phyloP scores from a whole-genome alignment of 2,888 invertebrate genomes.

The Coelogynopora nodosa region DNA sequence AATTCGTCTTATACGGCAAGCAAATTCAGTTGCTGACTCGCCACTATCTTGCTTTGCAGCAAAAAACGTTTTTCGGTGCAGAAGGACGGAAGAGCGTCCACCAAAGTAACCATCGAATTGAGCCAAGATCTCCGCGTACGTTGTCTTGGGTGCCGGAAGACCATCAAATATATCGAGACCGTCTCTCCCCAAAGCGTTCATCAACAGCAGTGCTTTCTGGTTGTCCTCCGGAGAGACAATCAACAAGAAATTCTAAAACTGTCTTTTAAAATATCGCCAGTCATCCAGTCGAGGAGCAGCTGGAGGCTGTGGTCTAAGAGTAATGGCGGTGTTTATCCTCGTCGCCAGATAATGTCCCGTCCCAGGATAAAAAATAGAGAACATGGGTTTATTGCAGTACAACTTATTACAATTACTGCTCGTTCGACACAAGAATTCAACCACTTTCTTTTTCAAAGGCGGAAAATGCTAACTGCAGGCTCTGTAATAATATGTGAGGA shows the following conservation, averaged over 20 bases:
- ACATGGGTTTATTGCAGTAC: no score
- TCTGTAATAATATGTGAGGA: no score
- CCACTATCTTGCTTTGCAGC: neutral
- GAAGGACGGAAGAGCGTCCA: neutral
- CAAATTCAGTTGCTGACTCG: neutral
- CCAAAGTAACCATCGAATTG: neutral
- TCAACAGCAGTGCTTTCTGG: neutral
- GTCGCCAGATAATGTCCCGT: no score
- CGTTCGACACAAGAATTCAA: no score
- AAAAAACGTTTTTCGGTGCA: neutral
- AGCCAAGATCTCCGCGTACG: neutral
- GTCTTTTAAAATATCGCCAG: neutral
- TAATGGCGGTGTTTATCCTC: no score
- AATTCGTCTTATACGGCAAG: neutral
- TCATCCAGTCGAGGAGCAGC: no score
- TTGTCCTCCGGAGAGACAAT: neutral
- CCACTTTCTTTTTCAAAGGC: no score
- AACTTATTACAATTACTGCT: no score
- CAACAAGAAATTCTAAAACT: neutral
- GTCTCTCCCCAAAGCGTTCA: neutral
- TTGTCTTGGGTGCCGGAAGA: neutral
- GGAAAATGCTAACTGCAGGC: no score
- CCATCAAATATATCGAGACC: neutral
- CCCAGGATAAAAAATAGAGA: no score
- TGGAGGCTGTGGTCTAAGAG: no score